A percentile compares a stretch with the other conserved stretches of the same genome.
phyloP scores from a whole-genome alignment of 1,140 invertebrate genomes.

The Choristoneura fumiferana region DNA sequence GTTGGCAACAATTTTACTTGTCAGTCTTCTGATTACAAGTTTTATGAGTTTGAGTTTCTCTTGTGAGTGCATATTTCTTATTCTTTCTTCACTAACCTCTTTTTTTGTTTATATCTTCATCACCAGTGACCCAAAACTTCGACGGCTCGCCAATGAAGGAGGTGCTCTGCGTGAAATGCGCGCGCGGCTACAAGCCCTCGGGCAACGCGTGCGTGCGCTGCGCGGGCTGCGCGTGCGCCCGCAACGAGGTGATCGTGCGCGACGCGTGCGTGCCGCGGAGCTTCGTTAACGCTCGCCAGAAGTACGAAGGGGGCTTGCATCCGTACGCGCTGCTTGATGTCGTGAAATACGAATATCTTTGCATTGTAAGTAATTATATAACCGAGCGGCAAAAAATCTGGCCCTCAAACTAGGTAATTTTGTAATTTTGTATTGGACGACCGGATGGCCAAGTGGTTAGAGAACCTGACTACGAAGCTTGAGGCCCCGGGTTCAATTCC shows the following conservation, averaged over 20 bases:
- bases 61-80: too few species aligned
- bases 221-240: conserved; percentile 45
- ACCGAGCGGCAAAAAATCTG: too few species aligned
- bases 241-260: conserved; percentile 51
- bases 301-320: conserved; percentile 52
- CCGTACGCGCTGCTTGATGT: conserved; percentile 46
- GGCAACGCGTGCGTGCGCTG: conserved; percentile 57
- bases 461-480: too few species aligned
- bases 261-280: conserved; percentile 53
- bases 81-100: too few species aligned
- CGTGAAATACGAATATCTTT: conserved; percentile 63
- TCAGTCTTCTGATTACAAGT: too few species aligned
- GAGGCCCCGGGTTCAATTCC: too few species aligned
- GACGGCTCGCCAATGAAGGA: conserved; percentile 63
- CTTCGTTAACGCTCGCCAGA: conserved; percentile 49
- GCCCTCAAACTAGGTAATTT: neutral
- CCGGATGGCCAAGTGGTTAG: too few species aligned
- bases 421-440: too few species aligned
- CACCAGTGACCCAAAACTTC: conserved; percentile 58
- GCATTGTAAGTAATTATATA: conserved; percentile 44
- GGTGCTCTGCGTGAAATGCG: conserved; percentile 62
- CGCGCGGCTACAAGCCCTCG: conserved; percentile 44
- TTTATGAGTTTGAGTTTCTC: too few species aligned
- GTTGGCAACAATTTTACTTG: too few species aligned
- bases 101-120: conserved; percentile 19